A percentile compares a stretch with the other conserved stretches of the same genome.
phyloP scores from a whole-genome alignment of 2,113 vertebrate genomes.

The Dipodomys ordii region DNA sequence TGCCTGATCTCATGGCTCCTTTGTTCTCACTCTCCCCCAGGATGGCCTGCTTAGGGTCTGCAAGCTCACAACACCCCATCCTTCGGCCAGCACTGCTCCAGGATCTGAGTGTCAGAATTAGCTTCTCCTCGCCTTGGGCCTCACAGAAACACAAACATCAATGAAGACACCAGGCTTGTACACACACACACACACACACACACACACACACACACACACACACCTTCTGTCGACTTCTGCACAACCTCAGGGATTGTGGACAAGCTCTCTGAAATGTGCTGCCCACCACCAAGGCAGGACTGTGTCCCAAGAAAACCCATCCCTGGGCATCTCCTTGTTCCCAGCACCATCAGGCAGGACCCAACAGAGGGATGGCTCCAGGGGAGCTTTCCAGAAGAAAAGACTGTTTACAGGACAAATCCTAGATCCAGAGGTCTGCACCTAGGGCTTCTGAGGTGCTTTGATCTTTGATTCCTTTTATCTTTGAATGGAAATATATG shows the following conservation, averaged over 20 bases:
- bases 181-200: neutral
- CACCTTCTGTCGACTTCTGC: neutral
- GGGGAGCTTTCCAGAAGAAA: neutral
- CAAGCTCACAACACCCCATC: neutral
- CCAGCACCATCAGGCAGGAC: neutral
- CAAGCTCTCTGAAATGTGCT: neutral
- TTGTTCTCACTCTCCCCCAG: conserved; percentile 13
- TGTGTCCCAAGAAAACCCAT: neutral
- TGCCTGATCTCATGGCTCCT: neutral
- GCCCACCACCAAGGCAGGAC: neutral
- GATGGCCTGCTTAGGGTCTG: neutral
- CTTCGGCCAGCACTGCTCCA: rapidly evolving
- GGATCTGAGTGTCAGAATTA: neutral
- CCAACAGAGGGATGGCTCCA: neutral
- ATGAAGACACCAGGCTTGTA: neutral
- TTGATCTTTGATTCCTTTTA: conserved; percentile 33
- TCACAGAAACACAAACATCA: neutral
- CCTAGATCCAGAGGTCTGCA: neutral
- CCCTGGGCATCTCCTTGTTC: neutral
- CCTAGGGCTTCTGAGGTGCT: neutral
- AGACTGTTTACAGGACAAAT: neutral
- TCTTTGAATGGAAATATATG: neutral
- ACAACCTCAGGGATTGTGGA: neutral
- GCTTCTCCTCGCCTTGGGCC: neutral
- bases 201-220: neutral